Base-by-base conservation (phyloP, 2,113 vertebrate species). In the Gymnarchus niloticus region DNA sequence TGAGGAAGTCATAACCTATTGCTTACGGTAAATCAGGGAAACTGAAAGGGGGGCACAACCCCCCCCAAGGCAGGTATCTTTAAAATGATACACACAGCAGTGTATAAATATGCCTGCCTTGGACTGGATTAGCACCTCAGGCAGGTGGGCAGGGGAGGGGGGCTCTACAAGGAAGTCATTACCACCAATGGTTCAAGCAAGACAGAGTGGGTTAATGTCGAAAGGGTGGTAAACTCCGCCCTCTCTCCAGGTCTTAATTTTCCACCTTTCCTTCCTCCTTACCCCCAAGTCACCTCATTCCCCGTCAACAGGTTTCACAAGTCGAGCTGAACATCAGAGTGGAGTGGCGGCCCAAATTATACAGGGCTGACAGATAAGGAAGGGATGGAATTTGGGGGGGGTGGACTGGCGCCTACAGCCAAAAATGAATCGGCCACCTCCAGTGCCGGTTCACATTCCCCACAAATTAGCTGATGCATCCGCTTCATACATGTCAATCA, bases 1-100 rank as follows among this genome's bases (percentile, higher is more conserved):
- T 96, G 96, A 96, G 94, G 96, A 95, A 96, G 95, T 94, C 94
- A 95, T 96, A 96, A 96, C 95, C 96, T 96, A 96, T 96, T 97
- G 95, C 93, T 88, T 96, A 95, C 94, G 94, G 95, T 96, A 96
- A 97, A 96, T 97, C 94, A 96, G 95, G 93, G 95, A 93, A 94
- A 96, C 94, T 94, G 94, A 94, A 95, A 95, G 96, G 94, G 83
- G 90, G 94, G 95, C 94, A 92, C 94, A 56, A 25, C 80, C 51
- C 95, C 95, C n/a, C 95, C 92, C 21, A 94, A 95, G 95, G 94
- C 94, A 82, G 80, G 80, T 82, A 54, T 54, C 49, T 54, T 54
- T 54, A 76, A 83, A 82, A 82, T 54, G 54, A 54, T n/a, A 78
- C 49, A 41, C 51, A 56, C 56, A 54, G 80, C n/a, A 33, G 80